phyloP scores from a whole-genome alignment of 2,888 invertebrate genomes.

The Erpobdella octoculata region DNA sequence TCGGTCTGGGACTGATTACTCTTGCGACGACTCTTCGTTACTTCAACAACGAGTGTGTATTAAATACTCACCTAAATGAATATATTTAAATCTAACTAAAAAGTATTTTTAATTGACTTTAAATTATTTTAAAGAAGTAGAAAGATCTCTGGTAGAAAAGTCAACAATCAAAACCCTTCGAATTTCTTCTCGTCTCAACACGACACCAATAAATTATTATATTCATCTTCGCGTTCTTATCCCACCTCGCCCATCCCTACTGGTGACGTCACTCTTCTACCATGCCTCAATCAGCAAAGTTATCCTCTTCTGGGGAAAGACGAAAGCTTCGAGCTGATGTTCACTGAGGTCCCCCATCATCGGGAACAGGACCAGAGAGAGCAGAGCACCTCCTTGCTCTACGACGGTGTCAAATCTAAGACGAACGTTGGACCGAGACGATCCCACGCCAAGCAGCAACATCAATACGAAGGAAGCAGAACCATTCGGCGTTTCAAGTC shows the following conservation, averaged over 20 bases:
- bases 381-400: background rate
- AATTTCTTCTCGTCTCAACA: background rate
- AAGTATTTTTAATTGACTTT: too few species aligned
- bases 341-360: background rate
- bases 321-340: background rate
- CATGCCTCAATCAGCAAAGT: too few species aligned
- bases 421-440: too few species aligned
- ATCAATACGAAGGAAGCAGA: background rate
- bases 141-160: background rate
- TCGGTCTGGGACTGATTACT: slow-evolving; percentile 35
- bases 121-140: background rate
- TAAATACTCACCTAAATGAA: too few species aligned
- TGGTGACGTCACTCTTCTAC: too few species aligned
- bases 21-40: slow-evolving; percentile 34
- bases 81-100: too few species aligned
- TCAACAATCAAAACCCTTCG: background rate
- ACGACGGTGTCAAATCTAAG: too few species aligned
- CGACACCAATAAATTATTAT: slow-evolving; percentile 3
- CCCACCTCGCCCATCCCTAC: background rate
- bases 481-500: background rate
- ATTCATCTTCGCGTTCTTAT: background rate
- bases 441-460: background rate
- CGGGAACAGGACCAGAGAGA: background rate
- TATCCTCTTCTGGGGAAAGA: background rate
- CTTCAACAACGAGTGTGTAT: too few species aligned